Evolutionary conservation across 1,140 invertebrate genomes (phyloP).

Genomic region (Drosophila mauritiana): DNA sequence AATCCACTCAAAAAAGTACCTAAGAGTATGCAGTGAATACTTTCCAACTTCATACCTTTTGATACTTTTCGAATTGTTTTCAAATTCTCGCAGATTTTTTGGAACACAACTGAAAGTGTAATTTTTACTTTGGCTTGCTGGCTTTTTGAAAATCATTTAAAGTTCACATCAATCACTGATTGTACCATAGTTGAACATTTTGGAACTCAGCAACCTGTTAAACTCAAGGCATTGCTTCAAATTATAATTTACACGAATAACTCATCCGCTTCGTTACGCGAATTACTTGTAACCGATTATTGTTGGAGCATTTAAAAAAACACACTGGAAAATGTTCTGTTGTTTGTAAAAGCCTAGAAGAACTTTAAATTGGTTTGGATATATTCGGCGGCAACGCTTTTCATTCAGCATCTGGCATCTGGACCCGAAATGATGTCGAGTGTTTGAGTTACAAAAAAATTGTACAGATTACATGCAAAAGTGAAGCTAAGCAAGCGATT

Average conservation of each 20-base stretch:
- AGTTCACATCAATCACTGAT: constrained; percentile 52
- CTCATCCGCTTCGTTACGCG: constrained; percentile 22
- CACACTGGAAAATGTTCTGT: constrained; percentile 76
- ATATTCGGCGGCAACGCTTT: constrained; percentile 78
- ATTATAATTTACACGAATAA: constrained; percentile 49
- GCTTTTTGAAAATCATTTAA: constrained; percentile 34
- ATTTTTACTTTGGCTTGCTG: constrained; percentile 25
- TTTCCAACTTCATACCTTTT: not conserved
- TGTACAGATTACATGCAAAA: constrained; percentile 74
- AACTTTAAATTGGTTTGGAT: constrained; percentile 73
- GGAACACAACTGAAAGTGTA: not conserved
- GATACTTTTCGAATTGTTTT: not conserved
- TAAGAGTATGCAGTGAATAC: not conserved
- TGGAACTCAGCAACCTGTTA: constrained; percentile 59
- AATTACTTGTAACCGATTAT: constrained; percentile 57
- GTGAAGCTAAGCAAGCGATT: constrained; percentile 79
- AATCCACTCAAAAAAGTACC: not conserved
- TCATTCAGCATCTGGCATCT: constrained; percentile 15
- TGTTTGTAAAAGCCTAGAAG: constrained; percentile 85
- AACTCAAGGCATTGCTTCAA: constrained; percentile 68
- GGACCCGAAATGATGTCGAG: constrained; percentile 59
- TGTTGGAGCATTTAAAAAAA: constrained; percentile 61
- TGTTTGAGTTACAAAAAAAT: constrained; percentile 56
- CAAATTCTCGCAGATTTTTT: not conserved
- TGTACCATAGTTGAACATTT: constrained; percentile 41